phyloP scores from a whole-genome alignment of 2,113 vertebrate species.

The Cinclus mexicanus region DNA sequence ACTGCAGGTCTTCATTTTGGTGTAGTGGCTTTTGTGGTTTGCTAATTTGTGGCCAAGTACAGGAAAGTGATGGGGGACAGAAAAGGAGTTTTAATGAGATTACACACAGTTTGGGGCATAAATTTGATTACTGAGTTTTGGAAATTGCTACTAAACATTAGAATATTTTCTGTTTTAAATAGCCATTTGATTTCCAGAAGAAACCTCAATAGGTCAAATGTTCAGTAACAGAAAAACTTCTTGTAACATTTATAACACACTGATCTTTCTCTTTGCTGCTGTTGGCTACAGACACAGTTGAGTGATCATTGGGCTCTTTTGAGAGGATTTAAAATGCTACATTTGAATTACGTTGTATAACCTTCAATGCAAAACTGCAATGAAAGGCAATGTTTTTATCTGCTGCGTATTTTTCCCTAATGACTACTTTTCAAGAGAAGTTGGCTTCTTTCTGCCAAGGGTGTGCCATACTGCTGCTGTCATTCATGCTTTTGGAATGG shows the following conservation, averaged over 20 bases:
- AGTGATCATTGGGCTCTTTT: neutral
- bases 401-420: neutral
- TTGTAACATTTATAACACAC: neutral
- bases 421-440: neutral
- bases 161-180: neutral
- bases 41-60: neutral
- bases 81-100: neutral
- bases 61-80: neutral
- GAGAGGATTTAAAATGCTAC: neutral
- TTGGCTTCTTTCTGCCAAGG: neutral
- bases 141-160: neutral
- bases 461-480: neutral
- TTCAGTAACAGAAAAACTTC: neutral
- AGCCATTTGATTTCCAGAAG: neutral
- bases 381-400: neutral
- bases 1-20: neutral
- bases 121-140: neutral
- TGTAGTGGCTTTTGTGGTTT: neutral
- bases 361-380: neutral
- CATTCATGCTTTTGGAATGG: neutral
- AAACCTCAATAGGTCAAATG: neutral
- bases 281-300: neutral
- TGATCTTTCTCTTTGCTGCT: neutral
- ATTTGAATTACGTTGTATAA: neutral
- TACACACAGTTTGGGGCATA: neutral